phyloP scores from a whole-genome alignment of 1,140 invertebrate genomes.

The Drosophila repleta region DNA sequence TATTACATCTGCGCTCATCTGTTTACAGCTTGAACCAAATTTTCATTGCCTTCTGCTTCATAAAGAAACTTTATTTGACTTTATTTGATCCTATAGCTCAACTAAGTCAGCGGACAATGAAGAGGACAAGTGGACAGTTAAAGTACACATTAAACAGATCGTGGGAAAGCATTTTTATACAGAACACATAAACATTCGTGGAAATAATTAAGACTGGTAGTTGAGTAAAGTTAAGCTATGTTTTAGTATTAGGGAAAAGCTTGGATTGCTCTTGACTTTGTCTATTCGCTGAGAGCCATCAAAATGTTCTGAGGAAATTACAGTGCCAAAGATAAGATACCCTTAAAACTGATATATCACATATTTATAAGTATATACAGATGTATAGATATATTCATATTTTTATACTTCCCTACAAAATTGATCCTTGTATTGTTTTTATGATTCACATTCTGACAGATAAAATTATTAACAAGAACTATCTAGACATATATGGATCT shows the following conservation, averaged over 20 bases:
- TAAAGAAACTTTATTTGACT: slow-evolving; percentile 22
- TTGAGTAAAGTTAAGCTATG: neutral
- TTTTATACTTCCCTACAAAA: too few species aligned
- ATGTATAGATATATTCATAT: too few species aligned
- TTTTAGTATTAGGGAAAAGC: neutral
- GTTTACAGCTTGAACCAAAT: slow-evolving; percentile 1
- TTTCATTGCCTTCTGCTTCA: slow-evolving; percentile 11
- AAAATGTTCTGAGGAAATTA: too few species aligned
- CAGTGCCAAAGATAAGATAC: too few species aligned
- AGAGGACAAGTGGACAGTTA: neutral
- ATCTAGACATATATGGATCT: too few species aligned
- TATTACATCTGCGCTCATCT: neutral
- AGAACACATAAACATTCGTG: neutral
- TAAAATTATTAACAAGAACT: too few species aligned
- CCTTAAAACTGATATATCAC: too few species aligned
- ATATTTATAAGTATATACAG: too few species aligned
- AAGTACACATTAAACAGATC: slow-evolving; percentile 11
- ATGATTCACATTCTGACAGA: too few species aligned
- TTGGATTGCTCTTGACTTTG: neutral
- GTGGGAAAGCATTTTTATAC: slow-evolving; percentile 6
- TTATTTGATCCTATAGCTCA: slow-evolving; percentile 16
- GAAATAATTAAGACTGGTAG: neutral
- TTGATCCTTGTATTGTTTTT: too few species aligned
- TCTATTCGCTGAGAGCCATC: neutral
- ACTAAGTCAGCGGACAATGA: neutral